These are phyloP conservation scores for Zoanthus gigantus DNA, from an alignment of 92 coral and sea anemone species.

Conservation along the genomic window DNA sequence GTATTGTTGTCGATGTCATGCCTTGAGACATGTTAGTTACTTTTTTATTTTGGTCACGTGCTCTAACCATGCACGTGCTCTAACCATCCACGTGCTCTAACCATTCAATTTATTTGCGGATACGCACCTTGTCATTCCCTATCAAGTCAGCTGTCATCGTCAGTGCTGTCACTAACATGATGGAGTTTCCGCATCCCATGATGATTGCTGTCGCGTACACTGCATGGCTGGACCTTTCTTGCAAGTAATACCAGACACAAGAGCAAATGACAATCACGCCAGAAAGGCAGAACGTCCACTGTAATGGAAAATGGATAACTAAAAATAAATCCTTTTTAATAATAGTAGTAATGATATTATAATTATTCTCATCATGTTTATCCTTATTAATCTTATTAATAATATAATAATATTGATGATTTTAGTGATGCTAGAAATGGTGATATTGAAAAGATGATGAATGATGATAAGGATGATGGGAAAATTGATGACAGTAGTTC, in stretches of 20 bases:
- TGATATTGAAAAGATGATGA: neutral
- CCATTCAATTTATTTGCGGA: neutral
- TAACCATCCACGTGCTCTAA: no score
- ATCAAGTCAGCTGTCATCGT: constrained; percentile 47
- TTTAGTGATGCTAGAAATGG: neutral
- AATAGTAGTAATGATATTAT: no score
- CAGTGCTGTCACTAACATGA: constrained; percentile 38
- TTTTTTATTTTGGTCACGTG: no score
- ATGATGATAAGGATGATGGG: neutral
- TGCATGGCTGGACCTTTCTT: constrained; percentile 38
- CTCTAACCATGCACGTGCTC: no score
- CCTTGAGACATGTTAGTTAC: no score
- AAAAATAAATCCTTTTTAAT: neutral
- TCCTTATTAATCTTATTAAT: no score
- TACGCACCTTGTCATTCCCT: constrained; percentile 34
- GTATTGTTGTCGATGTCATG: no score
- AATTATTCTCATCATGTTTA: no score
- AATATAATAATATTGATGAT: neutral
- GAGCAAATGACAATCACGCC: constrained; percentile 28
- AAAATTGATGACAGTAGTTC: neutral
- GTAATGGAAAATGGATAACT: neutral
- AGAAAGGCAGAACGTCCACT: constrained; percentile 45
- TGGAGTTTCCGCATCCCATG: constrained; percentile 51
- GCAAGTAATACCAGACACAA: constrained; percentile 32
- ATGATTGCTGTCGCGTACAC: constrained; percentile 47